These are phyloP conservation scores for Eupithecia vulgata DNA, from an alignment of 2,888 invertebrate genomes.

Conservation along the genomic window DNA sequence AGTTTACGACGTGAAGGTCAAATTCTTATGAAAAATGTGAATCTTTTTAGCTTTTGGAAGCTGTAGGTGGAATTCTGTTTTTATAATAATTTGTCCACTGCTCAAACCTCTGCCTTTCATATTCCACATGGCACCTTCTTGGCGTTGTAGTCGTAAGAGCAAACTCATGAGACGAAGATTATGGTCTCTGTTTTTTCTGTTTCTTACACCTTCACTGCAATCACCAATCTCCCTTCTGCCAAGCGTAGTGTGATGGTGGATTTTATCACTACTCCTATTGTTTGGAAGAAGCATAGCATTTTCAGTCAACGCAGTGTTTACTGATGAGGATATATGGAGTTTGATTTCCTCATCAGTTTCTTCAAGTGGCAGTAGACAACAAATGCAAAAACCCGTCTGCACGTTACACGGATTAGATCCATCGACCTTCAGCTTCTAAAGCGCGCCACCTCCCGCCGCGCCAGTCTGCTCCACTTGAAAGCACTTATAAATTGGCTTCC, in stretches of 20 bases:
- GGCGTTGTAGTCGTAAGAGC: too few relatives aligned
- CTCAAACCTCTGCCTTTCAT: too few relatives aligned
- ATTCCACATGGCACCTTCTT: too few relatives aligned
- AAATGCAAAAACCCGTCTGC: background rate
- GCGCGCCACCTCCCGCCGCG: background rate
- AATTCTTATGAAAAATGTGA: background rate
- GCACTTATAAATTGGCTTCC: slow-evolving; percentile 12
- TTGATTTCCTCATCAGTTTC: background rate
- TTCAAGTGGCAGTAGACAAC: background rate
- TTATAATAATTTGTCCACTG: too few relatives aligned
- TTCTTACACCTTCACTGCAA: too few relatives aligned
- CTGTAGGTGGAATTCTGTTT: background rate
- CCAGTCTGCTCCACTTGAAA: background rate
- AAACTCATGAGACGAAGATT: too few relatives aligned
- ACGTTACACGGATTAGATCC: background rate
- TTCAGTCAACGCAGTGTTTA: too few relatives aligned
- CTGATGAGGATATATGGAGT: background rate
- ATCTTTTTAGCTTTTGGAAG: background rate
- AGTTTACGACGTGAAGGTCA: slow-evolving; percentile 7
- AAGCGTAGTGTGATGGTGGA: too few relatives aligned
- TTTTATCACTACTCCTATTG: too few relatives aligned
- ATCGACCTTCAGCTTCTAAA: background rate
- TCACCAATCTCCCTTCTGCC: too few relatives aligned
- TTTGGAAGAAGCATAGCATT: too few relatives aligned
- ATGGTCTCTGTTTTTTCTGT: too few relatives aligned